A percentile compares a stretch with the other conserved stretches of the same genome.
Conservation (phyloP, 2,888 invertebrate genomes). For the Coelinius sp. region DNA sequence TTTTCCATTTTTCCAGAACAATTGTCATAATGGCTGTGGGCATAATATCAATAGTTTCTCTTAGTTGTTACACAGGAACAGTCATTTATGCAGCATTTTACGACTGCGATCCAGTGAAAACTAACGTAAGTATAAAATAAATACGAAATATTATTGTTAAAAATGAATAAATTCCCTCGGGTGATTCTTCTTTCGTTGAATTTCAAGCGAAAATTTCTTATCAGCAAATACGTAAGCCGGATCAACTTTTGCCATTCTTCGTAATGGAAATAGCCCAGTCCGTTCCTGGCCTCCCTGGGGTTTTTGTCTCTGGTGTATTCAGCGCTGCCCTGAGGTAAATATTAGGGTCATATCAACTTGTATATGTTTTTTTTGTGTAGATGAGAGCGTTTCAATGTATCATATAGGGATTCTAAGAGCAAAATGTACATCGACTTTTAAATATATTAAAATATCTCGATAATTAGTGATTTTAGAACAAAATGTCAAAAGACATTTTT, state of each 20-base stretch:
- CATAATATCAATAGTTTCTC: constrained; percentile 80
- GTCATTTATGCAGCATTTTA: constrained; percentile 89
- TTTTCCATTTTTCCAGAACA: constrained; percentile 74
- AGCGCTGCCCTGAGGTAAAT: constrained; percentile 87
- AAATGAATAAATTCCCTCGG: constrained; percentile 15
- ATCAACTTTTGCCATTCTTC: constrained; percentile 84
- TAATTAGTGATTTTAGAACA: no score
- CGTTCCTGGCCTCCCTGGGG: constrained; percentile 85
- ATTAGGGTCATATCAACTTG: no score
- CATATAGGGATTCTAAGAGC: no score
- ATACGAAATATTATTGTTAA: neutral
- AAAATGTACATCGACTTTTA: no score
- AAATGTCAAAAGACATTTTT: no score
- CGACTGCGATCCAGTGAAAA: constrained; percentile 87
- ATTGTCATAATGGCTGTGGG: constrained; percentile 84
- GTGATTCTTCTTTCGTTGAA: neutral
- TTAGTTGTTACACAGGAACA: constrained; percentile 88
- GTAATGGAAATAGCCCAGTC: constrained; percentile 84
- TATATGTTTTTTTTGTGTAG: no score
- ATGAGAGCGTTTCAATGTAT: no score
- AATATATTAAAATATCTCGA: no score
- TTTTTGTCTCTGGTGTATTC: constrained; percentile 89
- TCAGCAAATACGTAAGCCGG: constrained; percentile 76
- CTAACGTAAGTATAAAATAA: constrained; percentile 73
- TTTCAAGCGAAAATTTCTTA: constrained; percentile 29